Evolutionary conservation across 2,113 vertebrate species (phyloP).

Genomic region (Chloropsis cyanopogon): DNA sequence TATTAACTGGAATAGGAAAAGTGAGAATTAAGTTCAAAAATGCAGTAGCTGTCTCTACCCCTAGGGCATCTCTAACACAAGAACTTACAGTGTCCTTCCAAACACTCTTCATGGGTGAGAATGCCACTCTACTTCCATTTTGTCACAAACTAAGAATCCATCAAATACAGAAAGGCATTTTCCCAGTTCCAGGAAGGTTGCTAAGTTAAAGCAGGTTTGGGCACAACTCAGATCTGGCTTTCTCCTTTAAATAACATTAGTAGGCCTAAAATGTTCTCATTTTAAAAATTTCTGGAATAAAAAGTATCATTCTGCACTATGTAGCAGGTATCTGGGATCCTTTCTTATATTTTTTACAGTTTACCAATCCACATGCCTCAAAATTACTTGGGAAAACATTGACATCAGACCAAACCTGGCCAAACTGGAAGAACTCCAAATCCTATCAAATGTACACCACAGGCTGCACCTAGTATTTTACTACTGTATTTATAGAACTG

Average conservation of each 20-base stretch:
- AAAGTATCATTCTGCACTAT: neutral
- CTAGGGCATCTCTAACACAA: neutral
- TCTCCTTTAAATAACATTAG: neutral
- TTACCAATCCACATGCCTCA: neutral
- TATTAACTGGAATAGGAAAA: neutral
- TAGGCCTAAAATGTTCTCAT: neutral
- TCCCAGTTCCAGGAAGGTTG: neutral
- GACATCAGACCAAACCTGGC: neutral
- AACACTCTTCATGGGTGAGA: rapidly evolving
- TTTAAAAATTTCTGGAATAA: neutral
- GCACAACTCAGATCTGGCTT: neutral
- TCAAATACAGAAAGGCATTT: neutral
- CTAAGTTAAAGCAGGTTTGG: neutral
- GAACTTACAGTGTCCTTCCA: neutral
- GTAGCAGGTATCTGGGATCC: neutral
- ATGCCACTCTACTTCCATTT: neutral
- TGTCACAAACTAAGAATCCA: neutral
- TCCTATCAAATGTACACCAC: neutral
- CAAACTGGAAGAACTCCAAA: neutral
- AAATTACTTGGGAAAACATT: neutral
- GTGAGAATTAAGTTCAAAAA: neutral
- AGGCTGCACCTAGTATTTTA: neutral
- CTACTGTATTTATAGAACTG: neutral
- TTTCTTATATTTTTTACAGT: neutral
- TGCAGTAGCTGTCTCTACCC: neutral